A percentile compares a stretch with the other conserved stretches of the same genome.
Conservation (phyloP, 2,888 invertebrate species). For the Andrena minutula region DNA sequence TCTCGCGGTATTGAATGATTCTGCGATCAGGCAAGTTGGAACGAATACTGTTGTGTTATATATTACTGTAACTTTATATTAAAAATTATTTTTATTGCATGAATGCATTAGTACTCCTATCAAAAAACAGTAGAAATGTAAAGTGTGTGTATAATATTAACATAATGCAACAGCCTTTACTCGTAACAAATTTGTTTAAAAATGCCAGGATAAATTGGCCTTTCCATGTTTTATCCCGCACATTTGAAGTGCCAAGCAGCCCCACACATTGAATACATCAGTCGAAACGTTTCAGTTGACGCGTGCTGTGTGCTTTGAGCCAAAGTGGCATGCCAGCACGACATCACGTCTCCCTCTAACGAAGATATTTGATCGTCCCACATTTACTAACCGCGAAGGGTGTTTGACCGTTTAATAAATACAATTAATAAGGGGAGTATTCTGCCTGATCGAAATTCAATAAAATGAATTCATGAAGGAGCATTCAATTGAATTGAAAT, state of each 20-base stretch:
- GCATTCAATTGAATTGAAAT: neutral
- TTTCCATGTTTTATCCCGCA: neutral
- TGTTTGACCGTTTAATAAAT: constrained; percentile 58
- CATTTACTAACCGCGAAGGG: constrained; percentile 62
- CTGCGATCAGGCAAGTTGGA: constrained; percentile 65
- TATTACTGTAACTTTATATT: too few relatives aligned
- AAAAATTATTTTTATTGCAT: neutral
- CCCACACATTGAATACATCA: neutral
- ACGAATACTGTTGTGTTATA: neutral
- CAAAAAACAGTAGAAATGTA: neutral
- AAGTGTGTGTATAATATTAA: neutral
- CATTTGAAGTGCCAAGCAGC: constrained; percentile 3
- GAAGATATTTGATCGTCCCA: constrained; percentile 77
- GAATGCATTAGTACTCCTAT: neutral
- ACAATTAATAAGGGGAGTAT: constrained; percentile 43
- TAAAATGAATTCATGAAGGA: neutral
- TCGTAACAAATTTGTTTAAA: neutral
- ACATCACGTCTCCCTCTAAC: constrained; percentile 60
- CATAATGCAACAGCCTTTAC: neutral
- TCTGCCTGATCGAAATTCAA: neutral
- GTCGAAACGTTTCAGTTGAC: constrained; percentile 46
- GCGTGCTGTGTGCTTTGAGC: constrained; percentile 43
- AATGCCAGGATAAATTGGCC: neutral
- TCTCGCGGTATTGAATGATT: constrained; percentile 64
- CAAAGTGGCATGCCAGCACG: constrained; percentile 53